Evolutionary conservation across 2,797 vertebrate genomes (phyloP).

Genomic region (Odontamblyopus rebecca): DNA sequence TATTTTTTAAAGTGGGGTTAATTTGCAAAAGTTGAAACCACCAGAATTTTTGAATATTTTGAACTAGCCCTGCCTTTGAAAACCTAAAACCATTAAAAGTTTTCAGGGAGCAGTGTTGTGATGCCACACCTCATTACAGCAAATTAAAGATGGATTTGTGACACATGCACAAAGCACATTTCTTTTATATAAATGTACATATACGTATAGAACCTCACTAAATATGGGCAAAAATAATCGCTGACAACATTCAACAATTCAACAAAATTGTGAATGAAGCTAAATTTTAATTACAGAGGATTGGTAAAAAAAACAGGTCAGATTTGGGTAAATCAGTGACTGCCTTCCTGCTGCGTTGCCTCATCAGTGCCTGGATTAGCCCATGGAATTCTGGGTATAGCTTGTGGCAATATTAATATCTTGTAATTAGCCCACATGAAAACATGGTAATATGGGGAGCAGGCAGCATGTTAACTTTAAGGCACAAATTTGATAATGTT

Average conservation of each 20-base stretch:
- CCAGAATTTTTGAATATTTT: neutral
- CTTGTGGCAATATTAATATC: neutral
- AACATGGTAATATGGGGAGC: neutral
- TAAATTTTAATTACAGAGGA: conserved; percentile 10
- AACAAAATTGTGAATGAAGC: neutral
- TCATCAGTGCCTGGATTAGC: conserved; percentile 5
- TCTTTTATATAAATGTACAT: no score
- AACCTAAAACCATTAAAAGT: conserved; percentile 21
- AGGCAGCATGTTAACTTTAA: neutral
- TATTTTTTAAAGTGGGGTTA: neutral
- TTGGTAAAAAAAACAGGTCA: conserved; percentile 14
- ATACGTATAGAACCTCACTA: neutral
- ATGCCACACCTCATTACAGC: neutral
- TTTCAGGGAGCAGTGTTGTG: neutral
- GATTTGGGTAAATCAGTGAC: conserved; percentile 15
- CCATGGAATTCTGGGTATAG: conserved; percentile 6
- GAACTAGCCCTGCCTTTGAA: neutral
- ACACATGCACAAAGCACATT: neutral
- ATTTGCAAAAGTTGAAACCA: conserved; percentile 1
- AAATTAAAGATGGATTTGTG: neutral
- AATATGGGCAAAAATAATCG: neutral
- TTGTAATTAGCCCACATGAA: conserved; percentile 1
- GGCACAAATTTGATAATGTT: conserved; percentile 8
- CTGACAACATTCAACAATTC: neutral
- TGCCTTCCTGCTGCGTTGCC: conserved; percentile 14